Evolutionary conservation across 2,113 vertebrate species (phyloP).

Genomic region (Pteropus alecto): DNA sequence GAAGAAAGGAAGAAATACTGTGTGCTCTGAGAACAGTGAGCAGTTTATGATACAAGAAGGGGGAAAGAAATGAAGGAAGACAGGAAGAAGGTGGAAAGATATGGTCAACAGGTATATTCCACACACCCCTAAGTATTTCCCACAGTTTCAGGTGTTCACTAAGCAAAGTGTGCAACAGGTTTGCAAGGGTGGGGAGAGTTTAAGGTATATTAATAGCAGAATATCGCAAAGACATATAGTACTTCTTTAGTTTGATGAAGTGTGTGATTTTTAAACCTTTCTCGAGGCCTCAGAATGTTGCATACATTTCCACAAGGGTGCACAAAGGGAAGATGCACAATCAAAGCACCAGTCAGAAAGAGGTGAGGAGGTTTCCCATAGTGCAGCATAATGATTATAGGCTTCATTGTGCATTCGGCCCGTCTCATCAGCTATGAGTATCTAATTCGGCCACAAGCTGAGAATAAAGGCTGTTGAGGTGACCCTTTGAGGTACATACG

Average conservation of each 20-base stretch:
- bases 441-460: neutral
- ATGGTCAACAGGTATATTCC: neutral
- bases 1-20: neutral
- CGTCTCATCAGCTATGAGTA: neutral
- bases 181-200: neutral
- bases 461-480: neutral
- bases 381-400: fast-evolving
- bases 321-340: neutral
- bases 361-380: neutral
- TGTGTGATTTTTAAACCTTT: neutral
- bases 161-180: neutral
- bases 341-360: neutral
- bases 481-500: neutral
- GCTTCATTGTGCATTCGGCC: neutral
- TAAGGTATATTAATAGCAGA: neutral
- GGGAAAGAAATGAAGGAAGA: neutral
- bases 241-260: neutral
- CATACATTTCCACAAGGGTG: neutral
- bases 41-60: neutral
- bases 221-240: neutral
- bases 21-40: neutral
- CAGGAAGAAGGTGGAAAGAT: neutral
- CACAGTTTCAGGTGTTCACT: neutral
- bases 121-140: neutral
- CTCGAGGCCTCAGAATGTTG: neutral